Evolutionary conservation across 2,797 vertebrate genomes (phyloP).

Genomic region (Lerista edwardsae): DNA sequence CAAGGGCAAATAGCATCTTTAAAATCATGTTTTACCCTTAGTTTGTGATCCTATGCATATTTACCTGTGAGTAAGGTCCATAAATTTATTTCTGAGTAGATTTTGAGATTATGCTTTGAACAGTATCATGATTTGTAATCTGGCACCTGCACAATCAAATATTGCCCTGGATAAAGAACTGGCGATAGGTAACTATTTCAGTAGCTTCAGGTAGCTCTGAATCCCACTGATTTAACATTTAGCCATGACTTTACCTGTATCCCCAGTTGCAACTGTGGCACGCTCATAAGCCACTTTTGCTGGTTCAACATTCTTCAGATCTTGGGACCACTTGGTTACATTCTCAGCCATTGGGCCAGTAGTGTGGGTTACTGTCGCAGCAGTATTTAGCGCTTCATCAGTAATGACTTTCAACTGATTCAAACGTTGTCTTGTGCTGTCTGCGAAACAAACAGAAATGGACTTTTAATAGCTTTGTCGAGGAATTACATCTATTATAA

Average conservation of each 20-base stretch:
- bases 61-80: too few species aligned
- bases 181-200: accelerated
- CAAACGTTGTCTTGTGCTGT: constrained; percentile 80
- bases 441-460: constrained; percentile 69
- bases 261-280: constrained; percentile 84
- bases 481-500: not conserved
- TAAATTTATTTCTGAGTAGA: too few species aligned
- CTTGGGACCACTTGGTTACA: constrained; percentile 85
- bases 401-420: constrained; percentile 81
- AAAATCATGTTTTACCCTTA: too few species aligned
- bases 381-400: constrained; percentile 80
- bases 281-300: constrained; percentile 83
- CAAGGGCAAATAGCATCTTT: too few species aligned
- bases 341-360: constrained; percentile 82
- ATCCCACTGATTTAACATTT: not conserved
- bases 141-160: not conserved
- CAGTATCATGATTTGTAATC: too few species aligned
- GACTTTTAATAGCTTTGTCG: not conserved
- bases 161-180: not conserved
- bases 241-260: constrained; percentile 82
- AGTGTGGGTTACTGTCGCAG: constrained; percentile 78
- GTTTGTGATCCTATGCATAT: too few species aligned
- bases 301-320: constrained; percentile 85
- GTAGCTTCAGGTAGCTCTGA: not conserved
- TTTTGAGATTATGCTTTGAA: not conserved